These are phyloP conservation scores for Alauda arvensis DNA, from an alignment of 2,797 vertebrate genomes.

Conservation along the genomic window DNA sequence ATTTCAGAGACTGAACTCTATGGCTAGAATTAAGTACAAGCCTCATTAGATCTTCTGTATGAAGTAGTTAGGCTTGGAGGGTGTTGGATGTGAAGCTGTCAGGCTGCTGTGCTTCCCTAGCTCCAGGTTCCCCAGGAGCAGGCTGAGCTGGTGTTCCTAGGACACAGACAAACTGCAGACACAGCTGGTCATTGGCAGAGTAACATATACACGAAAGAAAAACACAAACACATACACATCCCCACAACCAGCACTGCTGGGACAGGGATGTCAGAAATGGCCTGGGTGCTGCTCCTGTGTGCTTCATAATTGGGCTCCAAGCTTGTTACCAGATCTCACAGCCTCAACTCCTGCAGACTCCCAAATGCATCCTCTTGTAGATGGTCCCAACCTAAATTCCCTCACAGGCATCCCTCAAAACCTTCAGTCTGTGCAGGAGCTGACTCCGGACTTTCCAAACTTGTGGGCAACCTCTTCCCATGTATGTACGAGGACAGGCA, in stretches of 20 bases:
- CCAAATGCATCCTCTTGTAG: not conserved
- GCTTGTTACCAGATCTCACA: not conserved
- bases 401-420: not conserved
- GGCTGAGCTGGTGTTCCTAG: not conserved
- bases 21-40: not conserved
- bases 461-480: not conserved
- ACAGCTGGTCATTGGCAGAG: not conserved
- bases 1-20: not conserved
- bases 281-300: not conserved
- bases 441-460: not conserved
- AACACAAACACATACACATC: no score
- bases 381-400: not conserved
- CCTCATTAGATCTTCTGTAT: not conserved
- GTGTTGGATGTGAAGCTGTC: not conserved
- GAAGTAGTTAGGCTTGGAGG: not conserved
- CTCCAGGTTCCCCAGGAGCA: not conserved
- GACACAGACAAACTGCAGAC: rapidly evolving
- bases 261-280: not conserved
- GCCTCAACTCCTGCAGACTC: not conserved
- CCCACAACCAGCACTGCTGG: not conserved
- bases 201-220: no score
- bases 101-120: not conserved
- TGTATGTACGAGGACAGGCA: not conserved
- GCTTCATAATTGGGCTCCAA: not conserved
- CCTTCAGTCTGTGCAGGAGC: not conserved